phyloP scores from a whole-genome alignment of 2,797 vertebrate genomes.

The Octomys mimax region DNA sequence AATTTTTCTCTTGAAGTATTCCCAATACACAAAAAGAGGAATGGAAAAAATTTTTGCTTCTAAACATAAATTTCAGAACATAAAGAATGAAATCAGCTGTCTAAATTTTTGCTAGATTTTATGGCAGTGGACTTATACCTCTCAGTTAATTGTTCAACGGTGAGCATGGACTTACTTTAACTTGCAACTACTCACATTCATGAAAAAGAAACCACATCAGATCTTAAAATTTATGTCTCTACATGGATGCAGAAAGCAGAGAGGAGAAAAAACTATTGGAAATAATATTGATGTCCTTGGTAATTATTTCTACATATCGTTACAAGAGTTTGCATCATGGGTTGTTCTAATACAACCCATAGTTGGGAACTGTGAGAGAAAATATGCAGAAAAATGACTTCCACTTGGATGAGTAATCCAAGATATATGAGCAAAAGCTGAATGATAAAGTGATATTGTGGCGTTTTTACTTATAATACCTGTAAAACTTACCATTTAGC shows the following conservation, averaged over 20 bases:
- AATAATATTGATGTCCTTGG: not conserved
- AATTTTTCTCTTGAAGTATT: not conserved
- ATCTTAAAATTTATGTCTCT: not conserved
- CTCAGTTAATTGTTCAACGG: not conserved
- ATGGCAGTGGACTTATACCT: not conserved
- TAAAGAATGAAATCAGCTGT: not conserved
- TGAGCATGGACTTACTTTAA: not conserved
- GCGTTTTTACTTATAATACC: not conserved
- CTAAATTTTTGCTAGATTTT: not conserved
- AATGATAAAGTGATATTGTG: not conserved
- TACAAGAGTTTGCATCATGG: not conserved
- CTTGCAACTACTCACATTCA: not conserved
- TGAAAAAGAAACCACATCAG: not conserved
- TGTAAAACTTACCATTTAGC: not conserved
- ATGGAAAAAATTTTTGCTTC: not conserved
- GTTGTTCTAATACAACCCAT: not conserved
- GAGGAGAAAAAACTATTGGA: not conserved
- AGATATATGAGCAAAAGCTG: not conserved
- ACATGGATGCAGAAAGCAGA: not conserved
- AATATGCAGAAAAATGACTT: not conserved
- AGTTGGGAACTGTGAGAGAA: not conserved
- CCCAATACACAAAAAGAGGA: not conserved
- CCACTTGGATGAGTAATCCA: not conserved
- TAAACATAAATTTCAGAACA: not conserved
- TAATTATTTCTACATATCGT: not conserved